Base-by-base conservation (phyloP, 1,140 invertebrate species). In the Drosophila tani region DNA sequence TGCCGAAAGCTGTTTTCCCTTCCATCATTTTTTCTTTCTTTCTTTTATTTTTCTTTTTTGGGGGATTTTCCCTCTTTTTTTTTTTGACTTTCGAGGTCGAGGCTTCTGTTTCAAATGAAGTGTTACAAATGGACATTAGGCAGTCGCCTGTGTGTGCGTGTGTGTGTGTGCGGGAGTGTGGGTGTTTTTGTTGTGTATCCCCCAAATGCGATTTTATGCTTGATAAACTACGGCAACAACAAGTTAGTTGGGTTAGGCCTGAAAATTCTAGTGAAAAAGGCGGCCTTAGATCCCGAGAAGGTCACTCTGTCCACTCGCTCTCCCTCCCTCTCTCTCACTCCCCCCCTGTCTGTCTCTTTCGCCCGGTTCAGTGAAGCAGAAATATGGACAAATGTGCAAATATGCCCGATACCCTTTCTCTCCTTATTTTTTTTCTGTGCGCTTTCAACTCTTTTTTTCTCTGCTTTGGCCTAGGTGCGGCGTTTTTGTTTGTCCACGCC, bases 331-430 rank as follows among this genome's bases (percentile, higher is more conserved):
- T 27, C 5, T 21, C 15, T 7, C 35, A 17, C 27, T n/a, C n/a
- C 35, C 50, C 17, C 65, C 60, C 63, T 56, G 51, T 57, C 55
- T 77, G 58, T 32, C 53, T 55, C 32, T 55, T 55, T 55, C 51
- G 14, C 14, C 19, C 51, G 51, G 51, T 55, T 55, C 51, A 87
- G 53, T 82, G 76, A 88, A 80, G 83, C 84, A 87, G 83, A 87
- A 87, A 88, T 87, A 87, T 88, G 84, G 77, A 88, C 83, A 87
- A 87, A 83, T 87, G 83, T 87, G 83, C 84, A 87, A 87, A 87
- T 83, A 88, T 87, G 84, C 75, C 80, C 40, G 46, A 69, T 69
- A 66, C 57, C 63, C 74, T 70, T 49, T 47, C 50, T 47, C 29
- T 57, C 21, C 43, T 50, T n/a, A n/a, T 41, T 32, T 60, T 62